phyloP scores from a whole-genome alignment of 1,140 invertebrate genomes.

The Drosophila ambigua region DNA sequence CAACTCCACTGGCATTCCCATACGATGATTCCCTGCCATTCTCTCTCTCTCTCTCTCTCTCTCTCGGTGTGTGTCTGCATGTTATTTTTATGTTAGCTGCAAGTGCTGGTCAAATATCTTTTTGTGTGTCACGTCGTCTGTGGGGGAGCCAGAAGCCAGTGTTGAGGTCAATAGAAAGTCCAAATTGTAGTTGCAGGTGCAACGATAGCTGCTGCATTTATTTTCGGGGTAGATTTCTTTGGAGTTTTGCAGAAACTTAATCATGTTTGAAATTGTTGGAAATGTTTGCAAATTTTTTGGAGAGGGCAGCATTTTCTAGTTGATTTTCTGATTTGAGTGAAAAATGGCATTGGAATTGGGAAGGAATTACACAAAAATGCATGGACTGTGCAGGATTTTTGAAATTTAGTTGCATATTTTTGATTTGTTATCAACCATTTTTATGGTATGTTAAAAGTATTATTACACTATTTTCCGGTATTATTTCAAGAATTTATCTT shows the following conservation, averaged over 20 bases:
- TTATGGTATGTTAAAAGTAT: no score
- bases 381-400: no score
- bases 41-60: neutral
- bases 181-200: slow-evolving; percentile 35
- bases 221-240: neutral
- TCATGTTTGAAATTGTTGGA: slow-evolving; percentile 29
- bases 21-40: slow-evolving; percentile 9
- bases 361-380: no score
- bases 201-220: slow-evolving; percentile 19
- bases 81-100: slow-evolving; percentile 56
- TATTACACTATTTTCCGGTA: no score
- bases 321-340: slow-evolving; percentile 6
- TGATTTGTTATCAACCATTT: no score
- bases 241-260: neutral
- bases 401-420: no score
- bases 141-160: slow-evolving; percentile 17
- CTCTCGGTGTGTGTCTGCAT: slow-evolving; percentile 14
- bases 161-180: slow-evolving; percentile 46
- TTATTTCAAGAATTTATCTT: no score
- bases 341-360: no score
- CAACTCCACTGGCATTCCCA: slow-evolving; percentile 47
- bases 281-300: slow-evolving; percentile 14
- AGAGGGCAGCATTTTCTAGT: neutral
- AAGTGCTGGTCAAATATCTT: slow-evolving; percentile 65
- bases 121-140: slow-evolving; percentile 34